Conservation (phyloP, 2,888 invertebrate species). For the Agriotes lineatus region DNA sequence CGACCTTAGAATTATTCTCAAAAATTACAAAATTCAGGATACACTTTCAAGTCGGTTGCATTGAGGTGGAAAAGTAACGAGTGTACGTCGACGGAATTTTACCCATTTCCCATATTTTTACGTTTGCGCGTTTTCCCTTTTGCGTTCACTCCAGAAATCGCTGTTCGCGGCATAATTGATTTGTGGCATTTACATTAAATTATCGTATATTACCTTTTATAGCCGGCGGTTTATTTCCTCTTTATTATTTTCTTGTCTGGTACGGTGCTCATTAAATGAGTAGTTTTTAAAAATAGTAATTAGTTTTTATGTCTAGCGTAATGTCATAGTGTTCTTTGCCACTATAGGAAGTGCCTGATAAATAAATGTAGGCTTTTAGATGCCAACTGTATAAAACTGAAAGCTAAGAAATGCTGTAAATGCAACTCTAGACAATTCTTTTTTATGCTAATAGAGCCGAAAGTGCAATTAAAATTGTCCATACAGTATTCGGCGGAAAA, state of each 20-base stretch:
- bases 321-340: no score
- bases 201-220: neutral
- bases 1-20: constrained; percentile 49
- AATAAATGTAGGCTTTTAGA: no score
- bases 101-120: constrained; percentile 6
- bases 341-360: no score
- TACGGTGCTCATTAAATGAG: neutral
- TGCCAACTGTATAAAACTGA: no score
- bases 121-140: neutral
- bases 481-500: no score
- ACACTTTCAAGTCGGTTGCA: constrained; percentile 51
- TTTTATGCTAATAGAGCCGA: no score
- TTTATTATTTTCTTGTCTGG: neutral
- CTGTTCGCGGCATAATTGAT: constrained; percentile 2
- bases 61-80: constrained; percentile 31
- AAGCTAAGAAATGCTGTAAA: no score
- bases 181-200: neutral
- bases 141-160: neutral
- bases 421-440: no score
- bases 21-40: constrained; percentile 55
- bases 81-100: constrained; percentile 8
- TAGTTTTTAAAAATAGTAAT: no score
- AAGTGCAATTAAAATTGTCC: no score
- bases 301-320: no score
- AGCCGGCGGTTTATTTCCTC: neutral